Percentiles rank a stretch among this genome's conserved stretches.
Conservation (phyloP, 2,888 invertebrate genomes). For the Agrilus mali region DNA sequence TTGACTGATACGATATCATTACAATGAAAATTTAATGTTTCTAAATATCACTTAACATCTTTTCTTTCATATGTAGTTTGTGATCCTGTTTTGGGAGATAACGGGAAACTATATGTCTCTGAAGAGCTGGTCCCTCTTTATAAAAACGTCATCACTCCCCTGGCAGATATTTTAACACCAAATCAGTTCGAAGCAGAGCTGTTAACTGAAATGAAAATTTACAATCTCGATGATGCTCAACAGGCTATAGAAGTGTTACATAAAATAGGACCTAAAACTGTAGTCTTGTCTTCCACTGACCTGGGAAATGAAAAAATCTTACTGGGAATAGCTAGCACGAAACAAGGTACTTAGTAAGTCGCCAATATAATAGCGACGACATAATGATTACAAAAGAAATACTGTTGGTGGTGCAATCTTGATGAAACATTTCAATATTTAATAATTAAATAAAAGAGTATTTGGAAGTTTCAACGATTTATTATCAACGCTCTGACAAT, state of each 20-base stretch:
- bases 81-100: conserved; percentile 98
- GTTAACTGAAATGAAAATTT: conserved; percentile 63
- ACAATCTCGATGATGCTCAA: conserved; percentile 55
- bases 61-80: conserved; percentile 53
- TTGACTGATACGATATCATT: too few species aligned
- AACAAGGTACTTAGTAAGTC: conserved; percentile 34
- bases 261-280: conserved; percentile 63
- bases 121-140: conserved; percentile 79
- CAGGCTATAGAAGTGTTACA: conserved; percentile 69
- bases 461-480: too few species aligned
- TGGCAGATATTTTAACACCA: conserved; percentile 90
- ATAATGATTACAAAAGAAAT: too few species aligned
- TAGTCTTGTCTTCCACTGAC: conserved; percentile 80
- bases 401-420: too few species aligned
- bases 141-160: conserved; percentile 66
- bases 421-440: too few species aligned
- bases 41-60: too few species aligned
- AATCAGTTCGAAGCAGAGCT: conserved; percentile 93
- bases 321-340: conserved; percentile 58
- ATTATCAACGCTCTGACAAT: too few species aligned
- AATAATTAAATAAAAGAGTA: too few species aligned
- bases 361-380: too few species aligned
- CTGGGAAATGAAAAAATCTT: conserved; percentile 49
- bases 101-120: conserved; percentile 92
- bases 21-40: too few species aligned